Percentiles rank a stretch among this genome's conserved stretches.
phyloP scores from a whole-genome alignment of 2,113 vertebrate genomes.

The Cariama cristata region DNA sequence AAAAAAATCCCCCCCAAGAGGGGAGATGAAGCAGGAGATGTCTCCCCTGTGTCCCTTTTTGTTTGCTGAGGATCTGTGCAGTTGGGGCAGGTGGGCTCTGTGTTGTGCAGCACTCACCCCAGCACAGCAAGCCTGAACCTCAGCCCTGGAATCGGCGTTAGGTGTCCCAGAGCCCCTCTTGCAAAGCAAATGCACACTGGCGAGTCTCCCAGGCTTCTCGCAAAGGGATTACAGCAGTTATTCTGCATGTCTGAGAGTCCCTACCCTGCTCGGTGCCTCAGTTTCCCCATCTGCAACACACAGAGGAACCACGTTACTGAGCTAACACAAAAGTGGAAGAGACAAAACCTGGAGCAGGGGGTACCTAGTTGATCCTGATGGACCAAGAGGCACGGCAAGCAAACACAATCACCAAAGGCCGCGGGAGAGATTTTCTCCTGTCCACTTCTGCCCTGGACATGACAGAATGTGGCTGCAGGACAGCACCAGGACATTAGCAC shows the following conservation, averaged over 20 bases:
- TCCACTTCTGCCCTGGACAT: fast-evolving
- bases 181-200: fast-evolving
- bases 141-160: fast-evolving
- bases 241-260: neutral
- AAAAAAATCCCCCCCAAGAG: neutral
- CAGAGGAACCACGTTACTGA: fast-evolving
- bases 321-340: neutral
- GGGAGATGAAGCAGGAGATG: neutral
- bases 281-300: neutral
- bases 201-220: neutral
- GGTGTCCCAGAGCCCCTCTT: neutral
- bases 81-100: neutral
- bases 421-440: neutral
- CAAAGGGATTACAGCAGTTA: neutral
- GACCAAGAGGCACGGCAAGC: neutral
- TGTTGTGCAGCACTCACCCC: neutral
- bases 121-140: neutral
- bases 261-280: neutral
- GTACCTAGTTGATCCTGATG: fast-evolving
- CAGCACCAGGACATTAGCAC: neutral
- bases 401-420: neutral
- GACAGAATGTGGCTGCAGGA: neutral
- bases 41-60: neutral
- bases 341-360: neutral
- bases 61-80: neutral